Conservation (phyloP, 2,113 vertebrate genomes). For the Antechinus flavipes region DNA sequence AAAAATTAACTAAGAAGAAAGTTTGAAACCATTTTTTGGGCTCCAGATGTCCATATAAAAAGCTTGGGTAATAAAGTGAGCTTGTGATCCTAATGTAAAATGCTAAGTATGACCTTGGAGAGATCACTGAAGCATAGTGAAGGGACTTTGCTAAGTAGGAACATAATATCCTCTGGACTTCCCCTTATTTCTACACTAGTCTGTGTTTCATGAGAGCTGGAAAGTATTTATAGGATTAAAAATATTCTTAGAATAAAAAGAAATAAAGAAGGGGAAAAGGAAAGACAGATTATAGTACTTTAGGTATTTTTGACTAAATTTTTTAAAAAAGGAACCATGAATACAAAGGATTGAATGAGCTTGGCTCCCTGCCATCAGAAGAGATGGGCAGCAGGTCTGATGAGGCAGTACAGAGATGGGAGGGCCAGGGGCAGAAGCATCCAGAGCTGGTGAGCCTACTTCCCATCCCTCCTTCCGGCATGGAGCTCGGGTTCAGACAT, state of each 20-base stretch:
- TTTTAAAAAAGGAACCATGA: neutral
- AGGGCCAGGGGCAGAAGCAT: neutral
- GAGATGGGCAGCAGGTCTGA: neutral
- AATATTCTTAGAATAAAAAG: constrained; percentile 83
- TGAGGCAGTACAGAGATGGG: neutral
- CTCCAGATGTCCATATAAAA: neutral
- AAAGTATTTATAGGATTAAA: constrained; percentile 90
- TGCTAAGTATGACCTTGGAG: neutral
- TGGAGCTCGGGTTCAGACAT: accelerated
- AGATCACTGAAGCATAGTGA: neutral
- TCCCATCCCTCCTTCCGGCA: accelerated
- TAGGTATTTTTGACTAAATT: neutral
- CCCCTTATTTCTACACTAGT: constrained; percentile 68
- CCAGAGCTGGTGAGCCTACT: neutral
- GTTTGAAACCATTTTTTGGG: neutral
- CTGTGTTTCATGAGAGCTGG: constrained; percentile 90
- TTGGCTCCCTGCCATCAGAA: neutral
- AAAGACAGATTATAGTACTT: constrained; percentile 1
- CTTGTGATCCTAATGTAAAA: neutral
- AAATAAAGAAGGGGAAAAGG: constrained; percentile 4
- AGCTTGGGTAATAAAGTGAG: neutral
- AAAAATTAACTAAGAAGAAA: neutral
- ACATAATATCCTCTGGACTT: too few species aligned
- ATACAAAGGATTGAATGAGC: constrained; percentile 29
- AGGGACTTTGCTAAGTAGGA: too few species aligned